Conservation (phyloP, 2,797 vertebrate genomes). For the Rhincodon typus region DNA sequence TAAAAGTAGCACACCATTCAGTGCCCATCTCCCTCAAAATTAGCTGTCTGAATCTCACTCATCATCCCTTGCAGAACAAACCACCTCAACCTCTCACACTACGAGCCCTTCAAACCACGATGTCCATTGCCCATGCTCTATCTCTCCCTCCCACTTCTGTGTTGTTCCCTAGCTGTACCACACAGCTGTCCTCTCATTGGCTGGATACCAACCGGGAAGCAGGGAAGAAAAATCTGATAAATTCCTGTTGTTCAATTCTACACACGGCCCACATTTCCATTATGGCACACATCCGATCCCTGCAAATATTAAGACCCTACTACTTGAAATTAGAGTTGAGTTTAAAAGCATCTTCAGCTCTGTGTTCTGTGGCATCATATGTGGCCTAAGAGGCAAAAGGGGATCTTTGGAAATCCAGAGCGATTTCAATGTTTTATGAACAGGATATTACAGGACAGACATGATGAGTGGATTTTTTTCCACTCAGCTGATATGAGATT, state of each 20-base stretch:
- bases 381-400: not conserved
- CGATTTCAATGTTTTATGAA: not conserved
- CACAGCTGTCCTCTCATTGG: not conserved
- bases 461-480: not conserved
- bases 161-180: not conserved
- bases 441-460: not conserved
- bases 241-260: not conserved
- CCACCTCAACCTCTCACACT: not conserved
- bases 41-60: no score
- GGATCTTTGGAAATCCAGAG: not conserved
- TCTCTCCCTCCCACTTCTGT: not conserved
- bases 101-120: no score
- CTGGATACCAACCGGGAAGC: not conserved
- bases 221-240: not conserved
- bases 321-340: not conserved
- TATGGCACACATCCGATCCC: not conserved
- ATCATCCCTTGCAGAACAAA: not conserved
- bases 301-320: not conserved
- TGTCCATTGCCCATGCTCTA: not conserved
- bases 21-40: not conserved
- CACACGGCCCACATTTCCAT: not conserved
- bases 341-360: not conserved
- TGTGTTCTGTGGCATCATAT: not conserved
- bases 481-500: no score
- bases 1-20: not conserved